Evolutionary conservation across 2,888 invertebrate genomes (phyloP), one percentile per base, ranked within the genome.

Genomic region (Amphipyra tragopoginis): DNA sequence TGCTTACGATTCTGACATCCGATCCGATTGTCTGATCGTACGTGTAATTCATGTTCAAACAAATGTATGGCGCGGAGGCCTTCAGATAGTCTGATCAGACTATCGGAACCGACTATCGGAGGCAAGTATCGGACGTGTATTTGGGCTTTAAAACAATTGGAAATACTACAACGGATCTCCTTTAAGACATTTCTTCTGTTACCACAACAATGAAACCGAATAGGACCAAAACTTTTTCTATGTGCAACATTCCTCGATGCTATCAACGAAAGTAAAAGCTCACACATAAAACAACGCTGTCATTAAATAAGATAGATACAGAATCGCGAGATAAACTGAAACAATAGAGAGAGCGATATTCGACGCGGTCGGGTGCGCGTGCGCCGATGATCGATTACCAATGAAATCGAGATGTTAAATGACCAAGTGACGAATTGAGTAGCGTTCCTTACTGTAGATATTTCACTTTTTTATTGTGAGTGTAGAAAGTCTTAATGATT

Each of bases 341-440:
- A 92, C 92, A 92, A 92, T 92, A 87, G 92, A 88, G 90, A 90
- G 90, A 91, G 91, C 80, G 75, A 80, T 80, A 74, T 69, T 62
- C 51, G 78, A 62, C 61, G 60, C 77, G 77, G 62, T 66, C 75
- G 78, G 75, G 70, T 82, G 83, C 83, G 77, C 75, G 52, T 73
- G 78, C 79, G 79, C 80, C 80, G 75, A 60, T 88, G 84, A 90
- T 89, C 88, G 85, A 88, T 89, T 88, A 88, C 87, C 80, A 83
- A 86, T 85, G 85, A 86, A 86, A 85, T 82, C 80, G 68, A 78
- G 79, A 85, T 81, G 80, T 79, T 79, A 81, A 84, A 86, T 75
- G 77, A 78, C 63, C 76, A 56, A 73, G 80, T 79, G 80, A 76
- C 77, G 76, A 79, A 77, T 77, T 72, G 69, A 10, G 39, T 43